Conservation (phyloP, 1,140 invertebrate genomes). For the Batillaria attramentaria region DNA sequence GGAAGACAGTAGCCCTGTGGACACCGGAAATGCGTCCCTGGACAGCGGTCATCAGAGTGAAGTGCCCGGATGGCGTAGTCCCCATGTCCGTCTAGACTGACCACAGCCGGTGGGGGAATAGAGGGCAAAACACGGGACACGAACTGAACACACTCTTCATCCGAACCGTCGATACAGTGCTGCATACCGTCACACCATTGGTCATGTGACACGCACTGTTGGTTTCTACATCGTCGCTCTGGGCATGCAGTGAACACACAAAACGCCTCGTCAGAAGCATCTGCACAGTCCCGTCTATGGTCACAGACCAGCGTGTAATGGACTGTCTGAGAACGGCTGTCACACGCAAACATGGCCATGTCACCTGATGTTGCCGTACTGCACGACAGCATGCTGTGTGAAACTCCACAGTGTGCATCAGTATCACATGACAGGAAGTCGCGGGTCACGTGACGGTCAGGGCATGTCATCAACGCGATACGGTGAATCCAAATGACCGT, state of each 20-base stretch:
- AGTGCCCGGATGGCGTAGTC: not conserved
- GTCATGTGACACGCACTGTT: not conserved
- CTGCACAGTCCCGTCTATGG: not conserved
- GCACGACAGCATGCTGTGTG: too few species aligned
- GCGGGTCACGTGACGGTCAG: too few species aligned
- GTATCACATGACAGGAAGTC: too few species aligned
- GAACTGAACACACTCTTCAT: not conserved
- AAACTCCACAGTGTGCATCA: too few species aligned
- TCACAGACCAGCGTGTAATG: slow-evolving; percentile 4
- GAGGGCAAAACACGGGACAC: not conserved
- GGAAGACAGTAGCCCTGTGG: slow-evolving; percentile 2
- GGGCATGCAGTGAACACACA: not conserved
- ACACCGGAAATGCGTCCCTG: slow-evolving; percentile 12
- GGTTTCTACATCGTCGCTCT: not conserved
- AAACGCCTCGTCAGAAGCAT: slow-evolving; percentile 1
- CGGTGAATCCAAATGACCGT: too few species aligned
- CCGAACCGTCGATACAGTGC: not conserved
- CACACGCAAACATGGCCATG: too few species aligned
- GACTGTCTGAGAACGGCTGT: too few species aligned
- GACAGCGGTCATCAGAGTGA: not conserved
- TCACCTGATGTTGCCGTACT: too few species aligned
- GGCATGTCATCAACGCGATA: too few species aligned
- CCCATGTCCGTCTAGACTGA: not conserved
- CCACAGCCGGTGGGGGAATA: not conserved
- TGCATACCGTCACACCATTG: not conserved